Evolutionary conservation across 2,113 vertebrate species (phyloP).

Genomic region (Heterotis niloticus): DNA sequence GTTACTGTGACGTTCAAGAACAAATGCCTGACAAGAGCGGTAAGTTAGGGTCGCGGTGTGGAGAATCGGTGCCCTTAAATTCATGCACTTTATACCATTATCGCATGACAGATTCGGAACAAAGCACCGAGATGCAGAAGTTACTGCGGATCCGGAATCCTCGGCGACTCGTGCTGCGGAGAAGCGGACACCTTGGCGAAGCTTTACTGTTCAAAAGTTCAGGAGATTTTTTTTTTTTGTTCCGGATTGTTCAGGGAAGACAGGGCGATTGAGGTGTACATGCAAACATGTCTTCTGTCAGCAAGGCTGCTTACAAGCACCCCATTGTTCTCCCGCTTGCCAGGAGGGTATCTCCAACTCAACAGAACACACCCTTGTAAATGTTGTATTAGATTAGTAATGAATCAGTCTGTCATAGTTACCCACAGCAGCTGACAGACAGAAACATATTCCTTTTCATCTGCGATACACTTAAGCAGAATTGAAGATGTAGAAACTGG

Average conservation of each 20-base stretch:
- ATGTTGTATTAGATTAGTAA: conserved; percentile 16
- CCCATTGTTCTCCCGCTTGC: conserved; percentile 6
- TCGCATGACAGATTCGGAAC: conserved; percentile 31
- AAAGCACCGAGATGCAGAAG: conserved; percentile 44
- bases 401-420: not conserved
- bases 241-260: not conserved
- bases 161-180: conserved; percentile 45
- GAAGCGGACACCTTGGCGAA: not conserved
- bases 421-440: not conserved
- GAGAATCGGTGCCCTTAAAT: too few species aligned
- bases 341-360: not conserved
- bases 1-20: too few species aligned
- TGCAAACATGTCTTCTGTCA: not conserved
- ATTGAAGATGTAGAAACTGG: not conserved
- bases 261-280: conserved; percentile 4
- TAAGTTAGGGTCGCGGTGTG: too few species aligned
- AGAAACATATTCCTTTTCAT: conserved; percentile 1
- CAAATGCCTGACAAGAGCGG: too few species aligned
- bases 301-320: not conserved
- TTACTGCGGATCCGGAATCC: conserved; percentile 40
- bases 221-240: conserved; percentile 3
- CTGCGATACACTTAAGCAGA: not conserved
- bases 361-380: not conserved
- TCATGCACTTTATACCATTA: not conserved
- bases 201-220: not conserved